Evolutionary conservation across 2,888 invertebrate genomes (phyloP).

Genomic region (Bombylius major): DNA sequence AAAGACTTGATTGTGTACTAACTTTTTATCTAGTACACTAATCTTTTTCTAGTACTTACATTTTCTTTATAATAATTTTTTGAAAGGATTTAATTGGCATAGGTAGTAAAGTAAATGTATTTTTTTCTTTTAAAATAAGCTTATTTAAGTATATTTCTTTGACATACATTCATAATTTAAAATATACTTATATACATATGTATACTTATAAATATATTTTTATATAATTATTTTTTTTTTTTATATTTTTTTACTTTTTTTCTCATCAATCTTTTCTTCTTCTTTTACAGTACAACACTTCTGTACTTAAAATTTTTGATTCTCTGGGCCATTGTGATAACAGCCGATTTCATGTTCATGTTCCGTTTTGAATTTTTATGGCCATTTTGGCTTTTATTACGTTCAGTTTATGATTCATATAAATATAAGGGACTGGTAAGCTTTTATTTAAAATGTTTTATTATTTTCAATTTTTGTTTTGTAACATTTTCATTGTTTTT

Average conservation of each 20-base stretch:
- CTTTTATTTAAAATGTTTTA: constrained; percentile 1
- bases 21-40: no score
- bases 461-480: neutral
- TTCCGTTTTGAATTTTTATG: constrained; percentile 98
- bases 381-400: constrained; percentile 94
- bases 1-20: no score
- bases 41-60: no score
- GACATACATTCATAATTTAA: no score
- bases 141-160: no score
- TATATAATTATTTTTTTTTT: constrained; percentile 5
- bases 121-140: no score
- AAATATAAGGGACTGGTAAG: constrained; percentile 95
- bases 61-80: no score
- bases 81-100: no score
- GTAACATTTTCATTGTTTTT: no score
- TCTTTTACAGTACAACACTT: constrained; percentile 64
- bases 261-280: neutral
- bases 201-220: no score
- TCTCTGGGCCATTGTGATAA: constrained; percentile 87
- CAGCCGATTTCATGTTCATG: constrained; percentile 93
- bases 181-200: no score
- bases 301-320: constrained; percentile 90
- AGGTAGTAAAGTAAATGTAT: no score
- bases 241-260: constrained; percentile 19
- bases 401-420: constrained; percentile 93